Base-by-base conservation (phyloP, 1,140 invertebrate species). In the Euschistus heros region DNA sequence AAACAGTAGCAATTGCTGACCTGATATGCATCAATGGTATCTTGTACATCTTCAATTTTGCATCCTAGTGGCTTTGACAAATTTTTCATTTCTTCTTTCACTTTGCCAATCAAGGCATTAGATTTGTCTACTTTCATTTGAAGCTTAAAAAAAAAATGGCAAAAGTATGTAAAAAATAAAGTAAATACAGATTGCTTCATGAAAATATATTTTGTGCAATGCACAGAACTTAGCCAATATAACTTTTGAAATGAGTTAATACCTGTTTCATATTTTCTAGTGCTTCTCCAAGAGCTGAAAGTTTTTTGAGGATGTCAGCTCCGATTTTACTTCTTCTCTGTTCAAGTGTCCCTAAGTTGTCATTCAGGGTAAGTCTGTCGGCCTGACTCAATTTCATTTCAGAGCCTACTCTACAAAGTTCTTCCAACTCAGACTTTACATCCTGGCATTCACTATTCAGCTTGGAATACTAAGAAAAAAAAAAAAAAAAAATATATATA, bases 51-150 rank as follows among this genome's bases (percentile, higher is more conserved):
- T 74, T 92, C 89, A 4, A 88, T 85, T 72, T 85, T 86, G 5
- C 85, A 85, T 17, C 93, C 92, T 63, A 94, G 84, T 1, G 92
- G 91, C 74, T 86, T 87, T 70, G 87, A 90, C 0, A 94, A 76
- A 59, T 88, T 83, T 69, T 90, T 86, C 0, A 96, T 75, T 72
- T 93, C 86, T 62, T 84, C 83, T 73, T 94, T 88, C 26, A 95
- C 86, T 64, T 85, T 82, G 44, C 85, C 82, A 70, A 94, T 81
- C 70, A 91, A 87, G 70, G 86, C 80, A n/a, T 86, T 80, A 54
- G 86, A 88, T 70, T 91, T 87, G 20, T 88, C 84, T 15, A 94
- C 80, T 70, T 85, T 84, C 27, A 82, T 82, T 24, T 88, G 85
- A 17, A 86, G 55, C 64, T 68, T 22, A 55, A 65, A 52, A 60